These are phyloP conservation scores for Sceliomorpha sp. DNA, from an alignment of 2,888 invertebrate species.

Conservation along the genomic window DNA sequence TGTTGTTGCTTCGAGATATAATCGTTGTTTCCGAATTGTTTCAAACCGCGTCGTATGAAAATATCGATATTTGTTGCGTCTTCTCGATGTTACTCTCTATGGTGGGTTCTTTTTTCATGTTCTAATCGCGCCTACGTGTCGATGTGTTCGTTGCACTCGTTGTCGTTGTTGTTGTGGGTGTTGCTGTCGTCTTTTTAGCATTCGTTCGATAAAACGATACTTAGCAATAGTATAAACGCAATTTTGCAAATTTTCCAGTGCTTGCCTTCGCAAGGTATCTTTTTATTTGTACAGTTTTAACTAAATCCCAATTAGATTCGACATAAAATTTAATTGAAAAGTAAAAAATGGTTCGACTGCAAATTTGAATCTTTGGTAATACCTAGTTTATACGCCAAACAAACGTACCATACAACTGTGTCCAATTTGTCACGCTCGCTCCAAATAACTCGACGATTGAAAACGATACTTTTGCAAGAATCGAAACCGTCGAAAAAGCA, in stretches of 20 bases:
- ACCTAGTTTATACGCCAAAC: too few relatives aligned
- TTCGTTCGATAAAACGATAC: conserved; percentile 31
- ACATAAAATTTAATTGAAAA: neutral
- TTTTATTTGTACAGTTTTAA: too few relatives aligned
- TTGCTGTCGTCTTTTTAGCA: conserved; percentile 56
- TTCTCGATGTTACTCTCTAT: conserved; percentile 48
- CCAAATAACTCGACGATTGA: too few relatives aligned
- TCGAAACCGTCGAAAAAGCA: too few relatives aligned
- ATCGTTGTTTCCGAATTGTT: conserved; percentile 44
- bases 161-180: conserved; percentile 68
- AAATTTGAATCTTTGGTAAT: too few relatives aligned
- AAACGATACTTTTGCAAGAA: too few relatives aligned
- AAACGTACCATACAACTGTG: too few relatives aligned
- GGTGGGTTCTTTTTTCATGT: conserved; percentile 38
- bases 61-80: conserved; percentile 46
- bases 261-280: too few relatives aligned
- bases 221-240: too few relatives aligned
- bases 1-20: conserved; percentile 56
- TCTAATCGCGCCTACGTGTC: conserved; percentile 42
- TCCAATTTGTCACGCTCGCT: too few relatives aligned
- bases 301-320: too few relatives aligned
- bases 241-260: too few relatives aligned
- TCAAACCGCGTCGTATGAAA: conserved; percentile 41
- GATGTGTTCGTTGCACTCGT: conserved; percentile 65
- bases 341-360: neutral